Evolutionary conservation across 1,140 invertebrate genomes (phyloP).

Genomic region (Drosophila nasuta): DNA sequence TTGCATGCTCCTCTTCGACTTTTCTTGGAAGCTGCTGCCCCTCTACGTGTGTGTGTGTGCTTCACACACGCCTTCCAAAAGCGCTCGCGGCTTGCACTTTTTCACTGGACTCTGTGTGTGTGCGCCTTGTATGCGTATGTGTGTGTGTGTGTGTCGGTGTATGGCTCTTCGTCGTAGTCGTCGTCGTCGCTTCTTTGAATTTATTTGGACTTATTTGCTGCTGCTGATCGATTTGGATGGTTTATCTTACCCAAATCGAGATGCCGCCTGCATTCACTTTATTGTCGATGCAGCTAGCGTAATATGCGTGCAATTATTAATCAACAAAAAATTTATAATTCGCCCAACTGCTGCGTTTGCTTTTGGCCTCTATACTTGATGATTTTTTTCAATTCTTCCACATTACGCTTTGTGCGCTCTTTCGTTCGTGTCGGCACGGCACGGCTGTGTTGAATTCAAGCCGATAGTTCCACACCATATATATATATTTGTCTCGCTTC

Average conservation of each 20-base stretch:
- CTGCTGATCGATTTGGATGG: conserved; percentile 43
- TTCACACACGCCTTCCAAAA: conserved; percentile 41
- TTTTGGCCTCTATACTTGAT: conserved; percentile 81
- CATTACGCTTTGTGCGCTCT: conserved; percentile 79
- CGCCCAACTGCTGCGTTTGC: conserved; percentile 64
- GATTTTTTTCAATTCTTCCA: conserved; percentile 80
- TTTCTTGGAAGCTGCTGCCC: conserved; percentile 33
- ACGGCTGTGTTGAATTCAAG: conserved; percentile 74
- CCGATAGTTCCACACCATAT: conserved; percentile 25
- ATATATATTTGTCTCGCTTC: conserved; percentile 38
- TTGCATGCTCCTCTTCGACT: conserved; percentile 30
- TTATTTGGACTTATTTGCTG: conserved; percentile 53
- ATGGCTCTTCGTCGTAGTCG: conserved; percentile 43
- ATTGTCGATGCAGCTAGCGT: conserved; percentile 38
- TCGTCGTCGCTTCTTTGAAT: conserved; percentile 65
- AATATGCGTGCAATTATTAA: conserved; percentile 55
- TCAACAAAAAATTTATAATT: conserved; percentile 65
- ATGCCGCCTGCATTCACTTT: conserved; percentile 60
- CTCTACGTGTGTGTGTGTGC: conserved; percentile 6
- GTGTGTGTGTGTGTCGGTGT: conserved; percentile 36
- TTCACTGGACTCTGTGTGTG: conserved; percentile 60
- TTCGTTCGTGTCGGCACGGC: conserved; percentile 68
- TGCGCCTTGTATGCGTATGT: conserved; percentile 21
- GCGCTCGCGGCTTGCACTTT: conserved; percentile 70
- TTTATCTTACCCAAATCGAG: conserved; percentile 67